phyloP scores from a whole-genome alignment of 2,888 invertebrate genomes.

The Lobophora halterata region DNA sequence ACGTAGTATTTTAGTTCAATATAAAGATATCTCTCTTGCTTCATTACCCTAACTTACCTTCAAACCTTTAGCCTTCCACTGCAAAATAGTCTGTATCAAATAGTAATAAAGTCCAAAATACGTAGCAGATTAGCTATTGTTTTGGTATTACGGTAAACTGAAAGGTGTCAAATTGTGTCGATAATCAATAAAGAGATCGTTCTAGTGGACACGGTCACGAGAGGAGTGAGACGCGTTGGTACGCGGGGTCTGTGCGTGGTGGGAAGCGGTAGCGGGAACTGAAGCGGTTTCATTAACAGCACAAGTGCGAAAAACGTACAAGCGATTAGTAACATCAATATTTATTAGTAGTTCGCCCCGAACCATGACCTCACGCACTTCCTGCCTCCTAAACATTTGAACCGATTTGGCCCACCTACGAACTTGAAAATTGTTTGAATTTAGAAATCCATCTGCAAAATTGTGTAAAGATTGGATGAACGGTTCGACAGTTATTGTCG shows the following conservation, averaged over 20 bases:
- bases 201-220: conserved; percentile 73
- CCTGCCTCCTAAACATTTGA: no score
- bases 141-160: conserved; percentile 54
- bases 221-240: conserved; percentile 60
- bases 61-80: conserved; percentile 5
- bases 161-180: conserved; percentile 52
- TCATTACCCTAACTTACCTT: no score
- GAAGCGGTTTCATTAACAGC: conserved; percentile 4
- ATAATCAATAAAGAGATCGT: conserved; percentile 77
- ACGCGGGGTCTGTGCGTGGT: conserved; percentile 46
- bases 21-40: conserved; percentile 25
- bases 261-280: conserved; percentile 36
- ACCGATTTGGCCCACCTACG: no score
- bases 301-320: no score
- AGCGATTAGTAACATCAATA: no score
- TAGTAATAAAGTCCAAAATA: not conserved
- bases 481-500: no score
- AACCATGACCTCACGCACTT: no score
- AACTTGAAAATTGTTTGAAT: no score
- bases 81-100: conserved; percentile 4
- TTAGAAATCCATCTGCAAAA: no score
- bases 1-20: no score
- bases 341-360: no score
- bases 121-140: conserved; percentile 38
- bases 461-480: no score